A percentile compares a stretch with the other conserved stretches of the same genome.
Evolutionary conservation across 2,888 invertebrate genomes (phyloP).

Genomic region (Ischnura elegans): DNA sequence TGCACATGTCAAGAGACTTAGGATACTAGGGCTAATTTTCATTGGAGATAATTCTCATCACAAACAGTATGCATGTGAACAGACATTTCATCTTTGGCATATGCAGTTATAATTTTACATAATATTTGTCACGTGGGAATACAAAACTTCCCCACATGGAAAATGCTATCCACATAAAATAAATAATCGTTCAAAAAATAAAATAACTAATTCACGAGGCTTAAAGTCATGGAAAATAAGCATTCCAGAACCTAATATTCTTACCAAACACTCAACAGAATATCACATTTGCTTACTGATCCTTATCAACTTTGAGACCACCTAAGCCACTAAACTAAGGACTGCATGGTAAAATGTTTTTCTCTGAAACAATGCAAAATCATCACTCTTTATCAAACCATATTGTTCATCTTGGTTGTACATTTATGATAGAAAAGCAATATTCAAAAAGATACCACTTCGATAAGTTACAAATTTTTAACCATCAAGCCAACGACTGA

Average conservation of each 20-base stretch:
- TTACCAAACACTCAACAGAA: neutral
- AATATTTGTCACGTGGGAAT: neutral
- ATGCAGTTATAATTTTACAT: neutral
- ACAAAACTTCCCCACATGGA: neutral
- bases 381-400: neutral
- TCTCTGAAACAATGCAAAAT: neutral
- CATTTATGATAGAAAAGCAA: neutral
- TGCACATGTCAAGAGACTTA: neutral
- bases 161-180: neutral
- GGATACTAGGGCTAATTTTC: neutral
- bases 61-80: neutral
- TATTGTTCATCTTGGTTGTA: neutral
- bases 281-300: neutral
- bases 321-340: neutral
- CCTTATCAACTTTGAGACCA: neutral
- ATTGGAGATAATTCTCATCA: neutral
- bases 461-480: neutral
- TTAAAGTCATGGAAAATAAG: neutral
- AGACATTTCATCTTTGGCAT: neutral
- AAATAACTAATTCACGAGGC: neutral
- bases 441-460: neutral
- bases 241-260: neutral
- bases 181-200: neutral
- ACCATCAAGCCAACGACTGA: too few species aligned
- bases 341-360: neutral